phyloP scores from a whole-genome alignment of 2,888 invertebrate species.

The Cremastinae sp. region DNA sequence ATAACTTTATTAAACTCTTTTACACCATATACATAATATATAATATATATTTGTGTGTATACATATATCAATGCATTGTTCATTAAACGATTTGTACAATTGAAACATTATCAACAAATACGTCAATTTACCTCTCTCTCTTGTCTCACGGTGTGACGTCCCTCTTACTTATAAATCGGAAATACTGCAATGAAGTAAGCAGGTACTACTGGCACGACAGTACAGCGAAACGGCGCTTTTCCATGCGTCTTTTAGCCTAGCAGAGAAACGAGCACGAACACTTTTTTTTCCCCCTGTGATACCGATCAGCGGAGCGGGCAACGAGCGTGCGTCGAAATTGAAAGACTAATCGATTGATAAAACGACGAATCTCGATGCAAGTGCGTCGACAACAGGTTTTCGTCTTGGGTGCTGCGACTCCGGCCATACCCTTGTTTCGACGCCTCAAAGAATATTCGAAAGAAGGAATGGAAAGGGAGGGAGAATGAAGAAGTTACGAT shows the following conservation, averaged over 20 bases:
- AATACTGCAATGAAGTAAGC: constrained; percentile 68
- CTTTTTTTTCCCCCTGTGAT: constrained; percentile 7
- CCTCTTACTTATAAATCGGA: constrained; percentile 64
- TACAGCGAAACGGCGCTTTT: constrained; percentile 64
- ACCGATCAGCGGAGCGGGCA: neutral
- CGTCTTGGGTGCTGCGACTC: too few relatives aligned
- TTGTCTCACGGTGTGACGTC: constrained; percentile 27
- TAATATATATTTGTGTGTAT: constrained; percentile 44
- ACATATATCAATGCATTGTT: constrained; percentile 52
- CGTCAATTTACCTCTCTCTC: constrained; percentile 39
- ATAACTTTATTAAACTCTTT: constrained; percentile 71
- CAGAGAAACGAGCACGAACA: constrained; percentile 29
- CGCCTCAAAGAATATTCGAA: too few relatives aligned
- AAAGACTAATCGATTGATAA: too few relatives aligned
- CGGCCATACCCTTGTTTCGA: too few relatives aligned
- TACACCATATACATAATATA: constrained; percentile 64
- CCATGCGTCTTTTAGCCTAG: constrained; percentile 50
- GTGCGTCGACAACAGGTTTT: too few relatives aligned
- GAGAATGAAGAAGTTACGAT: too few relatives aligned
- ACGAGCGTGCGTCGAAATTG: too few relatives aligned
- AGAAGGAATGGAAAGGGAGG: too few relatives aligned
- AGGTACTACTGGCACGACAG: constrained; percentile 71
- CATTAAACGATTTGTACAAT: constrained; percentile 69
- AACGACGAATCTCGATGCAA: too few relatives aligned
- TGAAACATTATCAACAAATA: constrained; percentile 67